Evolutionary conservation across 2,797 vertebrate genomes (phyloP).

Genomic region (Cygnus olor): DNA sequence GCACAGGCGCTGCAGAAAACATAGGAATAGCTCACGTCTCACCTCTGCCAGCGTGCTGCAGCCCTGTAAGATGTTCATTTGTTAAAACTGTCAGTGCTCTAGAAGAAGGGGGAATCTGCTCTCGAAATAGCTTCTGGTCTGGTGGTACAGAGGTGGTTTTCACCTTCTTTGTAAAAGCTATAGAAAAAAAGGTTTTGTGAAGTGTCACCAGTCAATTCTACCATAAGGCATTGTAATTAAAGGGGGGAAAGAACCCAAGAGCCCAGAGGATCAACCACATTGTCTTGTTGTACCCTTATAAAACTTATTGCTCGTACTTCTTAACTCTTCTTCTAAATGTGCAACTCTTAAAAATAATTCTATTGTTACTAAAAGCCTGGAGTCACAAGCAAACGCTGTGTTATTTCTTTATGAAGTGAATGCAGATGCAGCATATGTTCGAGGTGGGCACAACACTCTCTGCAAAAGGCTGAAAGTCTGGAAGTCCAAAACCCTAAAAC

Average conservation of each 20-base stretch:
- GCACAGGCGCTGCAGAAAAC: neutral
- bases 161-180: neutral
- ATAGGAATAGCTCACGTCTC: neutral
- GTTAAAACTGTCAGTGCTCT: neutral
- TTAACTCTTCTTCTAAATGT: neutral
- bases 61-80: neutral
- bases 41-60: fast-evolving
- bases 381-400: neutral
- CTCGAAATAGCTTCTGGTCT: neutral
- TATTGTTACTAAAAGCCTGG: neutral
- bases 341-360: neutral
- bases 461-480: neutral
- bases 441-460: fast-evolving
- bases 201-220: neutral
- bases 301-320: fast-evolving
- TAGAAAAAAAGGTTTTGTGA: neutral
- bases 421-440: neutral
- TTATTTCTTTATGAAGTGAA: neutral
- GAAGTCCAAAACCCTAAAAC: neutral
- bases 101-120: neutral
- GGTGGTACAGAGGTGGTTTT: neutral
- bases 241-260: neutral
- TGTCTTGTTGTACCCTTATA: neutral
- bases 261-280: neutral
- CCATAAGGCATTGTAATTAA: neutral